These are phyloP conservation scores for Tangara arthus DNA, from an alignment of 2,797 vertebrate genomes.

Conservation along the genomic window DNA sequence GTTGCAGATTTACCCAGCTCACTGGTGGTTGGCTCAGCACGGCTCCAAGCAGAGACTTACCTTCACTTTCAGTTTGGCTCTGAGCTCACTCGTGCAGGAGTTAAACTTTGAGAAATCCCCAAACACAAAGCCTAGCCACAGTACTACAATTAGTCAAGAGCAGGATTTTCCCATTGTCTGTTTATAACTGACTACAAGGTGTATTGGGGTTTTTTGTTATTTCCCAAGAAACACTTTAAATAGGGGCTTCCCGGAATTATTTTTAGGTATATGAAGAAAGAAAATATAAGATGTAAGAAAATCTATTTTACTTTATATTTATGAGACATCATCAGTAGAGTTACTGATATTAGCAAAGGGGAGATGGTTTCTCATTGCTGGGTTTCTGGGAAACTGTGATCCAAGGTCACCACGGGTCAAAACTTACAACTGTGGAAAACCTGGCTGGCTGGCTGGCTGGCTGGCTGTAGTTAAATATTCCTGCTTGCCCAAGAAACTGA, in stretches of 20 bases:
- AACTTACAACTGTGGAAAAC: not conserved
- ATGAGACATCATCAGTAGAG: not conserved
- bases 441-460: no score
- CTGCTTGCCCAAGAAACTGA: not conserved
- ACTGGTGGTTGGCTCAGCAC: not conserved
- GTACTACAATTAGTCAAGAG: not conserved
- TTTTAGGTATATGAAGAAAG: not conserved
- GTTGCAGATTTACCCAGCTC: not conserved
- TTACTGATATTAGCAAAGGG: not conserved
- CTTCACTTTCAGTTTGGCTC: slow-evolving; percentile 47
- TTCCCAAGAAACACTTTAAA: slow-evolving; percentile 26
- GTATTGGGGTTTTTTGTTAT: slow-evolving; percentile 43
- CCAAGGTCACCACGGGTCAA: not conserved
- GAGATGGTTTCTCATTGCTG: not conserved
- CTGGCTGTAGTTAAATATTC: not conserved
- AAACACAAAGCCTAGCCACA: not conserved
- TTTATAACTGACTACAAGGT: slow-evolving; percentile 53
- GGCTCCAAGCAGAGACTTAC: not conserved
- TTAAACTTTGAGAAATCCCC: slow-evolving; percentile 49
- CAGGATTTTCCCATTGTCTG: slow-evolving; percentile 69
- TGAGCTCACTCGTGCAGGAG: not conserved
- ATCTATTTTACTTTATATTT: not conserved
- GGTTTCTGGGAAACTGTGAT: not conserved
- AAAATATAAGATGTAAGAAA: not conserved
- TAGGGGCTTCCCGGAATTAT: not conserved